Percentiles rank a stretch among this genome's conserved stretches.
phyloP scores from a whole-genome alignment of 2,113 vertebrate genomes.

The Mola mola region DNA sequence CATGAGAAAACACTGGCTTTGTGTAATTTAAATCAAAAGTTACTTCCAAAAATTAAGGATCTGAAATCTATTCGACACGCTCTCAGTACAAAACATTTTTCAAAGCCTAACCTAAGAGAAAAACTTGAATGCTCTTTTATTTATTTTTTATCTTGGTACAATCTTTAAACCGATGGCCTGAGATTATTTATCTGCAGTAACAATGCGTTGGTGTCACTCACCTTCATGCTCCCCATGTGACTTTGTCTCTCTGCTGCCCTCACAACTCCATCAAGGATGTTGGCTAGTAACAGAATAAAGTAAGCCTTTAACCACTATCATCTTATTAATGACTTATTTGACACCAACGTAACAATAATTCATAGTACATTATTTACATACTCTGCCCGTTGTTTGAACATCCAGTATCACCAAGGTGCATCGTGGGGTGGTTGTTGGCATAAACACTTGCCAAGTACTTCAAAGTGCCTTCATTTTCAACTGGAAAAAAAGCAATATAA shows the following conservation, averaged over 20 bases:
- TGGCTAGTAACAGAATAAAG: constrained; percentile 47
- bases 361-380: constrained; percentile 65
- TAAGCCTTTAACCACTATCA: not conserved
- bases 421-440: constrained; percentile 91
- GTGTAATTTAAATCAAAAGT: not conserved
- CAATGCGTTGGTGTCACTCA: constrained; percentile 49
- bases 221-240: constrained; percentile 98
- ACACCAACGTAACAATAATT: not conserved
- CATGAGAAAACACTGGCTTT: not conserved
- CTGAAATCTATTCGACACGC: no score
- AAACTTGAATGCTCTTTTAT: no score
- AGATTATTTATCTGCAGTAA: no score
- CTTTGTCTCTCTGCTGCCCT: constrained; percentile 93
- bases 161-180: no score
- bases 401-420: constrained; percentile 90
- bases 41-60: not conserved
- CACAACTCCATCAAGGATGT: constrained; percentile 85
- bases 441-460: constrained; percentile 94
- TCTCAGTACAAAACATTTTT: no score
- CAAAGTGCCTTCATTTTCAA: constrained; percentile 92
- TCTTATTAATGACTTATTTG: not conserved
- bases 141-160: no score
- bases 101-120: no score
- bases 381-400: constrained; percentile 91
- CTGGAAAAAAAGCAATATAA: constrained; percentile 68